Evolutionary conservation across 2,888 invertebrate genomes (phyloP), one percentile per base, ranked within the genome.

Genomic region (Andrena hattorfiana): DNA sequence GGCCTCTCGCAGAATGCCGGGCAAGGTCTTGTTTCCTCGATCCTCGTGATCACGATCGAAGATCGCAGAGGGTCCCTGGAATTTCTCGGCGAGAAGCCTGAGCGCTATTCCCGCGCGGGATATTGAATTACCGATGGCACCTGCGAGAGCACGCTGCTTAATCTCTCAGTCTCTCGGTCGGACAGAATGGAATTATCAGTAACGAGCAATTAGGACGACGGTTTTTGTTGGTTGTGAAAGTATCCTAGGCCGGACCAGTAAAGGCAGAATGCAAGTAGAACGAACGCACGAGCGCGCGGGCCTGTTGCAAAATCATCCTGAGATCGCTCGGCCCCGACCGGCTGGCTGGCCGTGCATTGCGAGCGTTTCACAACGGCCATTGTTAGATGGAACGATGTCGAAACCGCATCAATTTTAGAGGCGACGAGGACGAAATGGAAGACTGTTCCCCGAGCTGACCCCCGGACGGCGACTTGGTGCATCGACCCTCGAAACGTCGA

Each of bases 191-290:
- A 69, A 69, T 74, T 74, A 67, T 74, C 42, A 26, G 23, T 32
- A 35, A 26, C 26, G 3, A 4, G 42, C 16, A 66, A 32, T 68
- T 30, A 35, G 42, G 42, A 51, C n/a, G 77, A 28, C 54, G 32
- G 26, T 89, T 90, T 90, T 89, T 88, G 80, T 84, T 81, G 84
- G 82, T 89, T 83, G 91, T 91, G 91, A 92, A 91, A 90, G 91
- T 91, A 88, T 85, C 76, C 84, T 70, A 63, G 76, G 80, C 73
- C 48, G n/a, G 77, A 79, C 74, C 77, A 70, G 84, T 82, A 87
- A 42, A 83, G 82, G 85, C 87, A 88, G 89, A 90, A 89, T 88
- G 88, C 91, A 90, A 92, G 92, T 91, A 82, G 92, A 92, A 92
- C 90, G 89, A 87, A 84, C 87, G 82, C 87, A 81, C 87, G 78